These are phyloP conservation scores for Cepphus grylle DNA, from an alignment of 2,113 vertebrate genomes.

Conservation along the genomic window DNA sequence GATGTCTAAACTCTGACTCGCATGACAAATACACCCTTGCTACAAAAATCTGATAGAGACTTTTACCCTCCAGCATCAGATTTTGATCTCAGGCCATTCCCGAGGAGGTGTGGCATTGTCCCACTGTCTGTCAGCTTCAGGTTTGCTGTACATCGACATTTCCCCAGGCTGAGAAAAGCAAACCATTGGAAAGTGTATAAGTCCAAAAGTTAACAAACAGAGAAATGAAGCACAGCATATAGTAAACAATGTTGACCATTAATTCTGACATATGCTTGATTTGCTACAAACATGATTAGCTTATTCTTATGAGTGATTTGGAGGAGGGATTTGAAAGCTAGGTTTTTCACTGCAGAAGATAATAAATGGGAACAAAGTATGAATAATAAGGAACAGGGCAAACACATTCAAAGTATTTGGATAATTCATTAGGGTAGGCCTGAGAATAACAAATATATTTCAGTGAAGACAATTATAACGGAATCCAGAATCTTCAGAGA, in stretches of 20 bases:
- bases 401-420: slow-evolving; percentile 23
- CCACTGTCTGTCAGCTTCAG: not conserved
- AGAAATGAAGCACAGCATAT: not conserved
- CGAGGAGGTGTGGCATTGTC: not conserved
- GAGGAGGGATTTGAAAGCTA: slow-evolving; percentile 31
- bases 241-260: not conserved
- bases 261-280: not conserved
- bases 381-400: slow-evolving; percentile 19
- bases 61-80: not conserved
- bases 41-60: not conserved
- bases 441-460: slow-evolving; percentile 13
- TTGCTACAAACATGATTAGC: not conserved
- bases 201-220: not conserved
- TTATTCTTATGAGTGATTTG: slow-evolving; percentile 5
- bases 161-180: not conserved
- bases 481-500: slow-evolving; percentile 2
- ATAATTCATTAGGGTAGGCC: slow-evolving; percentile 36
- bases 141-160: not conserved
- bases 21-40: not conserved
- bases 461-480: not conserved
- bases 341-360: slow-evolving; percentile 6
- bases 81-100: not conserved
- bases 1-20: not conserved
- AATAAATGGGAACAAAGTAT: slow-evolving; percentile 10
- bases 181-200: not conserved